Evolutionary conservation across 2,888 invertebrate genomes (phyloP).

Genomic region (Gasteruption jaculator): DNA sequence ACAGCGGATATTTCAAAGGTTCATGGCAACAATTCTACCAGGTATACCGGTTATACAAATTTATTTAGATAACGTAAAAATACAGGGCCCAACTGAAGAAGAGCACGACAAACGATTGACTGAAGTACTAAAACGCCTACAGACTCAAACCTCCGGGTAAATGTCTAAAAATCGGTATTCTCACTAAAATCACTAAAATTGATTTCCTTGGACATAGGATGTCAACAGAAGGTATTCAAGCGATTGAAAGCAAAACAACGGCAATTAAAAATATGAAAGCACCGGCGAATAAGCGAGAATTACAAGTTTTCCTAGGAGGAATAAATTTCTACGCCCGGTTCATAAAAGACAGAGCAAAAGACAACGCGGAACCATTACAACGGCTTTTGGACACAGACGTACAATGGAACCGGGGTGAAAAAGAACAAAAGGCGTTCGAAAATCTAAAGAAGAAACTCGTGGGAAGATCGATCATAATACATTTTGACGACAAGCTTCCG

Average conservation of each 20-base stretch:
- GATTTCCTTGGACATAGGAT: constrained; percentile 15
- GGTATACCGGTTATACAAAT: neutral
- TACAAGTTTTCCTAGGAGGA: constrained; percentile 13
- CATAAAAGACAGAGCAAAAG: constrained; percentile 12
- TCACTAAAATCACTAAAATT: constrained; percentile 15
- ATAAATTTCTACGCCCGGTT: constrained; percentile 14
- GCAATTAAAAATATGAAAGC: constrained; percentile 13
- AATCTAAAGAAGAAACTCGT: constrained; percentile 10
- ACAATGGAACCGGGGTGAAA: constrained; percentile 12
- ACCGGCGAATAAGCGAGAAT: constrained; percentile 7
- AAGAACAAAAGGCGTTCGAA: constrained; percentile 14
- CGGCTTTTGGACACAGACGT: constrained; percentile 5
- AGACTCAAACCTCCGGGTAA: constrained; percentile 12
- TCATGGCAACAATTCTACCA: neutral
- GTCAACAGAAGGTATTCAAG: constrained; percentile 8
- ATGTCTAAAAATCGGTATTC: constrained; percentile 15
- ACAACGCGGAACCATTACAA: constrained; percentile 11
- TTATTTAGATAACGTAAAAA: neutral
- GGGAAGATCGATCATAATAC: constrained; percentile 2
- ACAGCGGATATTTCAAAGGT: neutral
- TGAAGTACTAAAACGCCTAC: constrained; percentile 12
- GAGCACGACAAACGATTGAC: too few species aligned
- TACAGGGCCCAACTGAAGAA: neutral
- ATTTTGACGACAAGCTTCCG: constrained; percentile 12
- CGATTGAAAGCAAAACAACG: constrained; percentile 3